phyloP scores from a whole-genome alignment of 2,113 vertebrate species.

The Xyrauchen texanus region DNA sequence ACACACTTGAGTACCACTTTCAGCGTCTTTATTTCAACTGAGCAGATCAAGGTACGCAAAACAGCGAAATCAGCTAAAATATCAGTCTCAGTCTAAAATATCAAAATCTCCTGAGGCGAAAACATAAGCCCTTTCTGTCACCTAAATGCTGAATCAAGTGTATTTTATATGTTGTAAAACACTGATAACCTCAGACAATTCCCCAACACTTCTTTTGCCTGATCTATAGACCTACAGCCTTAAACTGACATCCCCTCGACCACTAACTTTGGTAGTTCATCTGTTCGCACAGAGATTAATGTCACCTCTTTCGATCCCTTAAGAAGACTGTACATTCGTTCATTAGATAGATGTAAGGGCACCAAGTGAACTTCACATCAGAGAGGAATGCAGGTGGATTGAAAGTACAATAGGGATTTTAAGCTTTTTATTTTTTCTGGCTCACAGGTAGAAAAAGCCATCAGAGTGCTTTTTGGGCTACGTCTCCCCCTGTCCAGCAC shows the following conservation, averaged over 20 bases:
- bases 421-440: constrained; percentile 10
- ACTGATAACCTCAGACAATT: constrained; percentile 30
- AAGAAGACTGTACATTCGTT: constrained; percentile 14
- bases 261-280: neutral
- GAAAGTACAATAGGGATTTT: constrained; percentile 61
- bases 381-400: constrained; percentile 20
- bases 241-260: neutral
- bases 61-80: constrained; percentile 24
- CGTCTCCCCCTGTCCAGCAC: constrained; percentile 51
- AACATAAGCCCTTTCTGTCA: constrained; percentile 22
- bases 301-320: neutral
- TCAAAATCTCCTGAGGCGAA: constrained; percentile 12
- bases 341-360: constrained; percentile 17
- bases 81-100: too few species aligned
- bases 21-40: neutral
- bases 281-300: too few species aligned
- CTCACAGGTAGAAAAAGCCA: constrained; percentile 42
- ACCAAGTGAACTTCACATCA: neutral
- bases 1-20: neutral
- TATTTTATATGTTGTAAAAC: constrained; percentile 13
- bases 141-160: constrained; percentile 36
- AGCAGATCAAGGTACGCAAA: neutral
- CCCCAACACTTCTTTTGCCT: neutral
- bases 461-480: constrained; percentile 62
- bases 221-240: neutral